phyloP scores from a whole-genome alignment of 1,140 invertebrate genomes.

The Oedothorax gibbosus region DNA sequence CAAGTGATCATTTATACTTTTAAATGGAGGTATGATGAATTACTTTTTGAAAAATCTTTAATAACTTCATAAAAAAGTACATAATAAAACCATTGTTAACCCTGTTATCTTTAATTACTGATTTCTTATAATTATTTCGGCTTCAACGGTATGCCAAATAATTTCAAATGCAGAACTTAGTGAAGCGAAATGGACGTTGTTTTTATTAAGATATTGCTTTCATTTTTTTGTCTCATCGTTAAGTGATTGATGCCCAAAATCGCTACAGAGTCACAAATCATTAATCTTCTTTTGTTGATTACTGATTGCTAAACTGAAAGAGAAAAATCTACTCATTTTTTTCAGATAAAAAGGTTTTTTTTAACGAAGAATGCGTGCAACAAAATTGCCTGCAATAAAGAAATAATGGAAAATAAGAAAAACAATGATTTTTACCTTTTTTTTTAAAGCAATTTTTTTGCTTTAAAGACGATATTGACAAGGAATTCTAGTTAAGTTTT shows the following conservation, averaged over 20 bases:
- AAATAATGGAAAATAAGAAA: constrained; percentile 26
- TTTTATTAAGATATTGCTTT: constrained; percentile 12
- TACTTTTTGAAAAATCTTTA: neutral
- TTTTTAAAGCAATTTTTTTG: neutral
- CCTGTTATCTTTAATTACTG: constrained; percentile 31
- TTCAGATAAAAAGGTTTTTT: constrained; percentile 7
- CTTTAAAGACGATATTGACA: constrained; percentile 28
- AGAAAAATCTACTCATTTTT: neutral
- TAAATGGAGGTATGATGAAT: neutral
- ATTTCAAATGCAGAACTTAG: constrained; percentile 26
- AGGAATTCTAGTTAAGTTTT: constrained; percentile 25
- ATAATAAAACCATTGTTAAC: constrained; percentile 4
- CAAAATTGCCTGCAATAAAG: constrained; percentile 47
- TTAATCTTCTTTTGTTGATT: constrained; percentile 57
- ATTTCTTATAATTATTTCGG: constrained; percentile 27
- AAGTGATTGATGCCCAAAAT: constrained; percentile 47
- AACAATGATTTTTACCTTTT: constrained; percentile 29
- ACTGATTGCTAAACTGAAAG: constrained; percentile 28
- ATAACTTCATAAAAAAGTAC: neutral
- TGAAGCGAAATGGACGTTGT: constrained; percentile 36
- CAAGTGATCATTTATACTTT: too few species aligned
- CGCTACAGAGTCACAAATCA: constrained; percentile 32
- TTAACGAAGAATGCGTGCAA: constrained; percentile 34
- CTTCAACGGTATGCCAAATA: neutral
- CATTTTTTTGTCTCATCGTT: constrained; percentile 34